Conservation (phyloP, 2,113 vertebrate species). For the Mobula birostris region DNA sequence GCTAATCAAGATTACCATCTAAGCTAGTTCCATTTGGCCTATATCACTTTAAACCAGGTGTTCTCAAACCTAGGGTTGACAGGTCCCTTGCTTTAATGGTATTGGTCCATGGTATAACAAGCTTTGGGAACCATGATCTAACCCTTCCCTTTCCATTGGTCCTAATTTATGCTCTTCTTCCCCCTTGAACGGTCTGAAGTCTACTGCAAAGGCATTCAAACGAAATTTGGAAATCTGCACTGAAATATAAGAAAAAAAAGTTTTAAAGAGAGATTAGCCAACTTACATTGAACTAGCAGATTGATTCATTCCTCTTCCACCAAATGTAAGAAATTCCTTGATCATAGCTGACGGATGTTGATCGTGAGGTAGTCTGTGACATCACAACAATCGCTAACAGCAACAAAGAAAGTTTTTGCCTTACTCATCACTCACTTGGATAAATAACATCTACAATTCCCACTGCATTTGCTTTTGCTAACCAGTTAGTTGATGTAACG, state of each 20-base stretch:
- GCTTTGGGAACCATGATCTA: too few relatives aligned
- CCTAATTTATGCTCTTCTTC: background rate
- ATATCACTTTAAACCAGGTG: too few relatives aligned
- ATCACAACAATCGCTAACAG: background rate
- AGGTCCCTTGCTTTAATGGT: too few relatives aligned
- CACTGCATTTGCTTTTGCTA: background rate
- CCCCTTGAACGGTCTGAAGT: background rate
- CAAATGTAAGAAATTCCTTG: background rate
- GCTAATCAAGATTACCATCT: too few relatives aligned
- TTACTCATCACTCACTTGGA: background rate
- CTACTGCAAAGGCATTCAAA: background rate
- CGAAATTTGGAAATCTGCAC: background rate
- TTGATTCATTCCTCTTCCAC: background rate
- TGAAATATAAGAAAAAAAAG: too few relatives aligned
- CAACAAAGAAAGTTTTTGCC: background rate
- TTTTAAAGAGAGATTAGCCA: too few relatives aligned
- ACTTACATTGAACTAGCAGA: too few relatives aligned
- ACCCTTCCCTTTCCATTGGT: background rate
- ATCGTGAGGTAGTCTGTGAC: background rate
- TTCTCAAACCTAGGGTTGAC: too few relatives aligned
- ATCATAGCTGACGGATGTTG: background rate
- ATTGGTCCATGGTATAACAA: too few relatives aligned
- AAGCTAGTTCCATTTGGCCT: too few relatives aligned
- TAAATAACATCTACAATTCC: background rate
- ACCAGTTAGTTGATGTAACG: background rate